Percentiles rank a stretch among this genome's conserved stretches.
Conservation (phyloP, 1,140 invertebrate species). For the Drosophila simulans region DNA sequence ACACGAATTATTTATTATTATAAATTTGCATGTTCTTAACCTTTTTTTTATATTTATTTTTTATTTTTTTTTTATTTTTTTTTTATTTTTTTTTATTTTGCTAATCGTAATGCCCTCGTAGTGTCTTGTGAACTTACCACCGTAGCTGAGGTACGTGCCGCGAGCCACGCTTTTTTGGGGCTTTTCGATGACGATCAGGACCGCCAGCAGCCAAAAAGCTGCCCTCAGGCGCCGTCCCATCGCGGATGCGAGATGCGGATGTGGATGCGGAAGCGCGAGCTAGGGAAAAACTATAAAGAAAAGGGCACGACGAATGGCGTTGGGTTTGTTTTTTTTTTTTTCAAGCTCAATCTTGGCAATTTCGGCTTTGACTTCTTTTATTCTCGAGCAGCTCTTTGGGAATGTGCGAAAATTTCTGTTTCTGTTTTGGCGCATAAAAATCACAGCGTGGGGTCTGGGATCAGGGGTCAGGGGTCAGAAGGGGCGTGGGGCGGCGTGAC, state of each 20-base stretch:
- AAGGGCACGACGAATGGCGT: too few species aligned
- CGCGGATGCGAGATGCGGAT: constrained; percentile 18
- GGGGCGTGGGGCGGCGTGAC: background rate
- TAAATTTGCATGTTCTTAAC: too few species aligned
- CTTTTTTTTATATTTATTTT: too few species aligned
- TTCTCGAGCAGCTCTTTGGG: constrained; percentile 28
- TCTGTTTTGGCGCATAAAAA: constrained; percentile 61
- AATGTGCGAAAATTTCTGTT: constrained; percentile 22
- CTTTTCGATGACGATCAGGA: constrained; percentile 46
- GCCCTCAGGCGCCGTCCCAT: constrained; percentile 64
- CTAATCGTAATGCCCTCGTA: background rate
- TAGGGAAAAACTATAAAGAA: background rate
- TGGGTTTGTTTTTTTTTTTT: too few species aligned
- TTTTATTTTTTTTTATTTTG: background rate
- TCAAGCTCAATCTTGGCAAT: constrained; percentile 21
- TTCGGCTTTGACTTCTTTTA: background rate
- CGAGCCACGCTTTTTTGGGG: constrained; percentile 25
- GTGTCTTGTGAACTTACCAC: constrained; percentile 47
- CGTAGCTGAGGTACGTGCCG: constrained; percentile 37
- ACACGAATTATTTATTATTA: too few species aligned
- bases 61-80: too few species aligned
- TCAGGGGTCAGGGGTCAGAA: background rate
- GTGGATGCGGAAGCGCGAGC: constrained; percentile 26
- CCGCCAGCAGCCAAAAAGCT: constrained; percentile 65
- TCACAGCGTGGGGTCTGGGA: constrained; percentile 50